Base-by-base conservation (phyloP, 2,797 vertebrate genomes). In the Takifugu ocellatus region DNA sequence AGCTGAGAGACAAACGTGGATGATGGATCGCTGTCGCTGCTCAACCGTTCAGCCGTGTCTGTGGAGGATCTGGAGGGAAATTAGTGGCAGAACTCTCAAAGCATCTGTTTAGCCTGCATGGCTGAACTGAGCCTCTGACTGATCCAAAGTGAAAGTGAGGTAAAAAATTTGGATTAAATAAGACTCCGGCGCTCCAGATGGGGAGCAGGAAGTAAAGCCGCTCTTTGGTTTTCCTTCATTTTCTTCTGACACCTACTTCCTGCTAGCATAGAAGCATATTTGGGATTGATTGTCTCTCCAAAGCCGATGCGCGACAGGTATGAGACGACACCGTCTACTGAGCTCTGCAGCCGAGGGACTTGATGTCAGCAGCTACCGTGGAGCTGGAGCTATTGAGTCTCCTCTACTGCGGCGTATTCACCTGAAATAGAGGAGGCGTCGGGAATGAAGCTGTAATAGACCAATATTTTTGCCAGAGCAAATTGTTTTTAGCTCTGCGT, bases 51-150 rank as follows among this genome's bases (percentile, higher is more conserved):
- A 14, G 10, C 26, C 0, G 8, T 16, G 25, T 66, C 25, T 43
- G 39, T 3, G 6, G 47, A 29, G 26, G 56, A 21, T 58, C 64
- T 58, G 1, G 0, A 0, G 66, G 61, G 68, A 68, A 59, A 74
- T 59, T 21, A 67, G 39, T 26, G 21, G 44, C 8, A 48, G 16
- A 49, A 51, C 11, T 0, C 29, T 55, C 47, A 39, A 53, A 61
- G 29, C 64, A 54, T 69, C 62, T 75, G 77, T 49, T 58, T 2
- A 10, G 29, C 42, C 54, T 66, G 51, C 55, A 26, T 60, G 50
- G 56, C 46, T 54, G 71, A 25, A 73, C 39, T 61, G 2, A 21
- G 63, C 33, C 26, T 0, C 25, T 27, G 63, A 70, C 26, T 0
- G 14, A 21, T 56, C 27, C 6, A 21, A 5, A 27, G 57, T 26